These are phyloP conservation scores for Drosophila orena DNA, from an alignment of 1,140 invertebrate genomes.

Conservation along the genomic window DNA sequence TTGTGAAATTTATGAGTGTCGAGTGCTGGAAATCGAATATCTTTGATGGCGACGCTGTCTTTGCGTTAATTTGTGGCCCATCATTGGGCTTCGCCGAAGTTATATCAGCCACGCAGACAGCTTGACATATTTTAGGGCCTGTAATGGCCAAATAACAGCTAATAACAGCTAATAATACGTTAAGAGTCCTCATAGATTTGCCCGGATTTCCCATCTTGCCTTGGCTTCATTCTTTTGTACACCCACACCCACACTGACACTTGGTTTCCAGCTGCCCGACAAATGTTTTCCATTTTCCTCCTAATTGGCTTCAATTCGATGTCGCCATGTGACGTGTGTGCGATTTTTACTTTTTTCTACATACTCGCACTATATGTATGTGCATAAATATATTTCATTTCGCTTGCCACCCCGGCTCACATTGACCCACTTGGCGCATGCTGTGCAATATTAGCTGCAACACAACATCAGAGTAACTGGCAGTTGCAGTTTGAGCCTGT, in stretches of 20 bases:
- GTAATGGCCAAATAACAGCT: constrained; percentile 17
- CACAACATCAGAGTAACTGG: constrained; percentile 3
- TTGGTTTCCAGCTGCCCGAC: constrained; percentile 11
- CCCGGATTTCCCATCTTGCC: neutral
- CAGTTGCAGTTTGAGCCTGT: constrained; percentile 67
- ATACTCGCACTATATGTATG: neutral
- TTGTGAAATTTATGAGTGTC: constrained; percentile 43
- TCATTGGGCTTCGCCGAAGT: constrained; percentile 9
- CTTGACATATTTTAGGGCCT: constrained; percentile 26
- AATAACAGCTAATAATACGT: constrained; percentile 25
- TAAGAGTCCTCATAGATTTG: neutral
- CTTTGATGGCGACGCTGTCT: constrained; percentile 36
- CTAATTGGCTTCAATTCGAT: constrained; percentile 54
- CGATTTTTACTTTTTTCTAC: constrained; percentile 16
- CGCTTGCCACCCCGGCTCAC: constrained; percentile 47
- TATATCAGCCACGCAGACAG: constrained; percentile 18
- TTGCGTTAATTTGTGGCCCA: constrained; percentile 52
- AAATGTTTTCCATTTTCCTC: constrained; percentile 35
- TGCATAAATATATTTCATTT: constrained; percentile 9
- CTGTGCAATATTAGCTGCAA: constrained; percentile 22
- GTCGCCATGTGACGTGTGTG: constrained; percentile 9
- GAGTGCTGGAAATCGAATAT: constrained; percentile 53
- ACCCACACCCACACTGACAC: neutral
- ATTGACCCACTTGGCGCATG: constrained; percentile 72
- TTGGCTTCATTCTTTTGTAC: too few species aligned